These are phyloP conservation scores for Hemicordylus capensis DNA, from an alignment of 2,113 vertebrate genomes.

Conservation along the genomic window DNA sequence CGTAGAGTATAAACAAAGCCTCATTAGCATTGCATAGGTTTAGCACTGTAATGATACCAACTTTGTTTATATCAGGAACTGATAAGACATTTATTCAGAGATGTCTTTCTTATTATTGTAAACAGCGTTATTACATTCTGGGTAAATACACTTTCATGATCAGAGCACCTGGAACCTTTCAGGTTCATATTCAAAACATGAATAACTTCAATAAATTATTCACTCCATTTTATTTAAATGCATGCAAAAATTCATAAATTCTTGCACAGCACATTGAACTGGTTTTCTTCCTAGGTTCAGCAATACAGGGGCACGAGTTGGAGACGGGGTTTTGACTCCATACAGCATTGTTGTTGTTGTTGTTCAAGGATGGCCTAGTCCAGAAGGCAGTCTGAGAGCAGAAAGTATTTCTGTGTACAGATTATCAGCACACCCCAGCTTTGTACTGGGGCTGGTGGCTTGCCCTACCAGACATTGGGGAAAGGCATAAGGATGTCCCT, in stretches of 20 bases:
- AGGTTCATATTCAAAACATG: neutral
- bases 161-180: conserved; percentile 12
- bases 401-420: neutral
- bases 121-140: conserved; percentile 12
- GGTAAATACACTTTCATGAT: conserved; percentile 12
- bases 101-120: conserved; percentile 14
- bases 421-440: too few relatives aligned
- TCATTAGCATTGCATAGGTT: conserved; percentile 15
- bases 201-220: neutral
- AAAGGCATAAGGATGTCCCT: too few relatives aligned
- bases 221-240: neutral
- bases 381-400: neutral
- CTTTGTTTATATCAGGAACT: conserved; percentile 1
- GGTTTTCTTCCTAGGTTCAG: neutral
- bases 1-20: conserved; percentile 32
- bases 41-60: conserved; percentile 6
- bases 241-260: neutral
- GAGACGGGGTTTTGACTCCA: too few relatives aligned
- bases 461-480: too few relatives aligned
- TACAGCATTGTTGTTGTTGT: too few relatives aligned
- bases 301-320: neutral
- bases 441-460: too few relatives aligned
- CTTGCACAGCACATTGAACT: neutral
- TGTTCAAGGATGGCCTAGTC: neutral
- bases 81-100: conserved; percentile 1